Evolutionary conservation across 2,113 vertebrate genomes (phyloP).

Genomic region (Melanerpes aurifrons): DNA sequence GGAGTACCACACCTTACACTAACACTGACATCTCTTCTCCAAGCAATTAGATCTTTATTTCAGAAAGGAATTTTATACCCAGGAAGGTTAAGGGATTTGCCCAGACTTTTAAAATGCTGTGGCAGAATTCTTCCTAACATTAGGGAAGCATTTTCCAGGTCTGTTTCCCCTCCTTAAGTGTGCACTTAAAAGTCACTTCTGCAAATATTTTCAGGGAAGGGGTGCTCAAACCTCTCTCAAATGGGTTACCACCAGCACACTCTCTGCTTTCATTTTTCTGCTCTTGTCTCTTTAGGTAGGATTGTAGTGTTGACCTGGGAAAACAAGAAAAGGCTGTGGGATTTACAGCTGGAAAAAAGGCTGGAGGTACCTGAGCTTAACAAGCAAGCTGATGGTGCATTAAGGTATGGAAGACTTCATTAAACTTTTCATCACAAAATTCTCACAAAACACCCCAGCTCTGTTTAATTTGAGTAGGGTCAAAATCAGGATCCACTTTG

Average conservation of each 20-base stretch:
- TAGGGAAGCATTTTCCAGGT: background rate
- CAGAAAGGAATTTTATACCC: background rate
- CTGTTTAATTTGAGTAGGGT: background rate
- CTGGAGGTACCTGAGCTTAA: background rate
- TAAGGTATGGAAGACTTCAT: background rate
- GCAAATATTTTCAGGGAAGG: background rate
- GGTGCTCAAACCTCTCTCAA: constrained; percentile 82
- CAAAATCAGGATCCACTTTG: background rate
- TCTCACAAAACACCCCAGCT: accelerated
- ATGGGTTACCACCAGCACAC: constrained; percentile 78
- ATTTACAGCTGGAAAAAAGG: background rate
- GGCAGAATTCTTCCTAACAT: background rate
- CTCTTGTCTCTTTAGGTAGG: constrained; percentile 88
- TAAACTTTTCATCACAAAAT: background rate
- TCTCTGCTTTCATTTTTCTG: constrained; percentile 46
- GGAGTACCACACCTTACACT: background rate
- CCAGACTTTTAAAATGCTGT: background rate
- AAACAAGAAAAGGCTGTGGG: background rate
- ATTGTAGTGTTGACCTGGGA: constrained; percentile 89
- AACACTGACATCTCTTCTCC: background rate
- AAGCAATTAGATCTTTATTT: background rate
- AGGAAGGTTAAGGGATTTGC: background rate
- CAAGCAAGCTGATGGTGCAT: background rate
- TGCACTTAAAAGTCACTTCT: background rate
- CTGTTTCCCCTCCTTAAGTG: background rate